A percentile compares a stretch with the other conserved stretches of the same genome.
phyloP scores from a whole-genome alignment of 2,797 vertebrate species.

The Malacoctenus gilli region DNA sequence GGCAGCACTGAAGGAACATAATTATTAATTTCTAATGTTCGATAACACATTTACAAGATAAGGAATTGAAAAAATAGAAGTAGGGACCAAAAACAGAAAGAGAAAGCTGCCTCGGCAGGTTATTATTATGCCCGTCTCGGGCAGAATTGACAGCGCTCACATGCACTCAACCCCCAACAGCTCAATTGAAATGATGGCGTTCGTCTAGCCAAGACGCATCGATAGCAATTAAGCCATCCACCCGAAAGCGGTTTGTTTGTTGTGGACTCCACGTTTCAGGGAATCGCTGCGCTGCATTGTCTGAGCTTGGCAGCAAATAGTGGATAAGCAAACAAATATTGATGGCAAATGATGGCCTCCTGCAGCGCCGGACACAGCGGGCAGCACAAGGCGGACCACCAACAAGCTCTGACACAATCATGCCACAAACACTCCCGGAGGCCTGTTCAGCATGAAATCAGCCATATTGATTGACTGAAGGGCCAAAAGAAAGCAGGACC shows the following conservation, averaged over 20 bases:
- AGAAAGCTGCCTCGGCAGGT: constrained; percentile 1
- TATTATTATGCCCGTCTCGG: constrained; percentile 33
- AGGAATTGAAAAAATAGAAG: constrained; percentile 19
- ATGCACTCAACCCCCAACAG: constrained; percentile 20
- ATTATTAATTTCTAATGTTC: too few species aligned
- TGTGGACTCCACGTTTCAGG: constrained; percentile 27
- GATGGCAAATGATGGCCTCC: constrained; percentile 44
- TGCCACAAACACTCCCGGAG: constrained; percentile 39
- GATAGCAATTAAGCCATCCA: constrained; percentile 61
- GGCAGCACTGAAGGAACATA: too few species aligned
- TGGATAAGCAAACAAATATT: constrained; percentile 45
- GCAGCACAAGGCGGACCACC: constrained; percentile 37
- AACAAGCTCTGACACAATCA: constrained; percentile 37
- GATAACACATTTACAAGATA: constrained; percentile 10
- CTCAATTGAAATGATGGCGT: constrained; percentile 40
- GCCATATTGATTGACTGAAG: constrained; percentile 5
- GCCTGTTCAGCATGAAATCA: constrained; percentile 38
- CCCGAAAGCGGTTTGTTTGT: constrained; percentile 50
- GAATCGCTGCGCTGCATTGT: constrained; percentile 46
- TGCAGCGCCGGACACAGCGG: constrained; percentile 38
- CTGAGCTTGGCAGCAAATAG: constrained; percentile 44
- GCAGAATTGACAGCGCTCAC: constrained; percentile 26
- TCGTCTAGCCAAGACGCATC: constrained; percentile 38
- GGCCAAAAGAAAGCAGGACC: neutral
- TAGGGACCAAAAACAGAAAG: constrained; percentile 35